Conservation (phyloP, 1,140 invertebrate species). For the Papilio helenus region DNA sequence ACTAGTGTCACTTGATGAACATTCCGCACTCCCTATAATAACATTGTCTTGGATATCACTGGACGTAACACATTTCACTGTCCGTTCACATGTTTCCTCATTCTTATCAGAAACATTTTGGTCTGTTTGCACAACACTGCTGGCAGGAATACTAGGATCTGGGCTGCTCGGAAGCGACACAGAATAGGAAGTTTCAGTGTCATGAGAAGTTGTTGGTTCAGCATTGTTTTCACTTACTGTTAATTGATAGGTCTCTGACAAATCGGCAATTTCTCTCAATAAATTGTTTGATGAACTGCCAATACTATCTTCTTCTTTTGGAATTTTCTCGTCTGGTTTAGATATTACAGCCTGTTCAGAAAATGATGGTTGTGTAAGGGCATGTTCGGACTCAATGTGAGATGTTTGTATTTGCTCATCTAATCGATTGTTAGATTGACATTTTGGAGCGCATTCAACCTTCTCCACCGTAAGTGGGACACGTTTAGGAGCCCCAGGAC, state of each 20-base stretch:
- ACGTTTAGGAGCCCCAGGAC: constrained; percentile 72
- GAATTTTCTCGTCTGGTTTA: constrained; percentile 28
- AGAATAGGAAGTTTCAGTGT: constrained; percentile 52
- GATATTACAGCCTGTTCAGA: neutral
- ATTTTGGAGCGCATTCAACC: constrained; percentile 39
- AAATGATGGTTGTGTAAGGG: neutral
- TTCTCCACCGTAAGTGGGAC: constrained; percentile 51
- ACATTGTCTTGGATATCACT: constrained; percentile 76
- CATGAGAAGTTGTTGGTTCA: constrained; percentile 47
- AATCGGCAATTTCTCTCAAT: constrained; percentile 42
- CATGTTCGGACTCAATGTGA: neutral
- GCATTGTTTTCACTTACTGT: constrained; percentile 46
- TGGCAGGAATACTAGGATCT: constrained; percentile 66
- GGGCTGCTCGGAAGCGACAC: constrained; percentile 52
- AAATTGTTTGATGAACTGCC: constrained; percentile 24
- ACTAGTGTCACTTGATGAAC: constrained; percentile 76
- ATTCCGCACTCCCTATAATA: constrained; percentile 75
- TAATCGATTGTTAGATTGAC: neutral
- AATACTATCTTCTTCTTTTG: constrained; percentile 19
- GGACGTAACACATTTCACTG: constrained; percentile 73
- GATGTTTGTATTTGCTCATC: constrained; percentile 25
- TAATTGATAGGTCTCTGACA: constrained; percentile 50
- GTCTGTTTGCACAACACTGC: constrained; percentile 65
- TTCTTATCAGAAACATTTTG: constrained; percentile 55
- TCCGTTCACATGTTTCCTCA: constrained; percentile 66